Base-by-base conservation (phyloP, 1,140 invertebrate species). In the Coptotermes formosanus region DNA sequence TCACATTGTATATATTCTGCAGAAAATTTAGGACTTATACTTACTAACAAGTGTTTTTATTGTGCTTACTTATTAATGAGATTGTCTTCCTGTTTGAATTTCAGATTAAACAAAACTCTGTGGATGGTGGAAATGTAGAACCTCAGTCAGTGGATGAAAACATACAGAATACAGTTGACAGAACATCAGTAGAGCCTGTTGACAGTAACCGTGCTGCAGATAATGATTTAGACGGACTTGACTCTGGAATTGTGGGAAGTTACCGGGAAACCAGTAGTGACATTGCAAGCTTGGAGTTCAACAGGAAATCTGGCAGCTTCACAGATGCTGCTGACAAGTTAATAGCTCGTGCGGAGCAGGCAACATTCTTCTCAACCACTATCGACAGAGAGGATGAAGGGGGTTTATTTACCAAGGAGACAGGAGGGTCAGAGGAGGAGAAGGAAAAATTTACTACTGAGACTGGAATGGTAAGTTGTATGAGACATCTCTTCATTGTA, bases 31-130 rank as follows among this genome's bases (percentile, higher is more conserved):
- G 52, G 14, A 8, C 52, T 55, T 55, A 0, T 48, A 7, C 45
- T 48, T 48, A 16, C 1, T 3, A 48, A 48, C 14, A 16, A 48
- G 45, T 12, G 14, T 48, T 48, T 48, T 38, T 38, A 38, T 48
- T 87, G 69, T 88, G 55, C 82, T 87, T 83, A 82, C 59, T 82
- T 55, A 83, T 69, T 81, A 59, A 75, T 64, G 19, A 82, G 1
- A 87, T 84, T 52, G 52, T 83, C 21, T 38, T 38, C 30, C 25
- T 43, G 8, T 43, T 38, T n/a, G 30, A n/a, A 1, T 83, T 83
- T 38, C 48, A 87, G 87, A 88, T 88, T 48, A 88, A 87, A 84
- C 87, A 88, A 86, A 75, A 45, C 44, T 86, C 83, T 38, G 38
- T 59, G 52, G 64, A 83, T 64, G 84, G 81, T 82, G 69, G 85